phyloP scores from a whole-genome alignment of 2,113 vertebrate genomes.

The Ailuropoda melanoleuca region DNA sequence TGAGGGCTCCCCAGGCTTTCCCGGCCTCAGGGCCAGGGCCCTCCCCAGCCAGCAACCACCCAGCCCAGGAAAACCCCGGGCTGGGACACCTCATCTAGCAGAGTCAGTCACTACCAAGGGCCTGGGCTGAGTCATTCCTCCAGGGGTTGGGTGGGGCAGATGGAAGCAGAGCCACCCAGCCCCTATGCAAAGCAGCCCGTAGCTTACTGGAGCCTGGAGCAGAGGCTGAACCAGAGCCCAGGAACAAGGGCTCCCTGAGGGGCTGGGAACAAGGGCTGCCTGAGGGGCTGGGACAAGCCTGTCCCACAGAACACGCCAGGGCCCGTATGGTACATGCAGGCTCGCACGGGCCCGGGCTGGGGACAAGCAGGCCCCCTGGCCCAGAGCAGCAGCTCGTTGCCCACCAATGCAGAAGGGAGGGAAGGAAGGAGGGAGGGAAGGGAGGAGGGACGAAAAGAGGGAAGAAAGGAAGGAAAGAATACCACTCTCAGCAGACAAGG shows the following conservation, averaged over 20 bases:
- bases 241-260: background rate
- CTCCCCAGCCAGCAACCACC: background rate
- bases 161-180: accelerated
- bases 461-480: background rate
- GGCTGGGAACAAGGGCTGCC: background rate
- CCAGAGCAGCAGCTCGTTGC: background rate
- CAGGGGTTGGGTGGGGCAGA: background rate
- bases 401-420: too few relatives aligned
- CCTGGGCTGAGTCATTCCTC: background rate
- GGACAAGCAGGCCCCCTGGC: background rate
- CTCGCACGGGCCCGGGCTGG: too few relatives aligned
- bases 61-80: background rate
- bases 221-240: background rate
- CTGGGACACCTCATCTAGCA: accelerated
- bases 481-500: background rate
- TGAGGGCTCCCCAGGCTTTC: background rate
- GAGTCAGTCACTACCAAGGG: accelerated
- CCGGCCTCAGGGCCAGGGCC: background rate
- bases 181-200: background rate
- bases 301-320: background rate
- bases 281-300: background rate
- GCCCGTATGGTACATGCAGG: accelerated
- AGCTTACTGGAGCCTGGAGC: background rate
- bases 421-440: too few relatives aligned
- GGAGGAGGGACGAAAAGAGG: background rate